phyloP scores from a whole-genome alignment of 2,888 invertebrate genomes.

The Machimus rusticus region DNA sequence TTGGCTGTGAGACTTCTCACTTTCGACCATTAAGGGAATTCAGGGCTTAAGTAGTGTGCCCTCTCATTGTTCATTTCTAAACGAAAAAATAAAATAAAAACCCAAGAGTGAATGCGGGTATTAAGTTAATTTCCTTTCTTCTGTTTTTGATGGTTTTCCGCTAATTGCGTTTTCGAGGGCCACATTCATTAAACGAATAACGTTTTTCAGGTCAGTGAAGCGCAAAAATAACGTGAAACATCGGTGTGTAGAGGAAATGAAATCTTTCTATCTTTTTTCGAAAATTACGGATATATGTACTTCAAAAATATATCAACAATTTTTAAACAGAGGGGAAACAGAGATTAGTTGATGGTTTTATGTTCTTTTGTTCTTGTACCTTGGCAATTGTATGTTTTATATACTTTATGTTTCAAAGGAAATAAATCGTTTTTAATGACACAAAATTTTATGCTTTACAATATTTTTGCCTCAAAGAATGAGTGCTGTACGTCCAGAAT shows the following conservation, averaged over 20 bases:
- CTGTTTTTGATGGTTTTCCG: conserved; percentile 5
- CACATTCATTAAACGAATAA: background rate
- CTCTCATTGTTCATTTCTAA: background rate
- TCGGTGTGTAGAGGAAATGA: background rate
- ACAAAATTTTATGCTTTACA: background rate
- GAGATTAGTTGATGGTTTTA: background rate
- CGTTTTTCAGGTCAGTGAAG: background rate
- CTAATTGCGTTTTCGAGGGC: background rate
- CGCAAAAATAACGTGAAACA: background rate
- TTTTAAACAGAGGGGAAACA: background rate
- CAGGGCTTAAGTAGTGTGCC: background rate
- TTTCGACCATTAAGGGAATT: background rate
- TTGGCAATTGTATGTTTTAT: background rate
- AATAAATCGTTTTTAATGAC: background rate
- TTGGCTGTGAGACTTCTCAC: background rate
- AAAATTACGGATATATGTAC: background rate
- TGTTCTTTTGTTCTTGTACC: background rate
- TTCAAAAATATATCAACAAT: background rate
- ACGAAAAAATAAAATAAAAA: background rate
- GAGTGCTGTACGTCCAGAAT: too few relatives aligned
- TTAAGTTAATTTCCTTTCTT: background rate
- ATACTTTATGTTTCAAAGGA: background rate
- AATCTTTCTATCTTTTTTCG: background rate
- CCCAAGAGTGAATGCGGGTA: background rate
- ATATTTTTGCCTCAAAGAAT: background rate